These are phyloP conservation scores for Vidua chalybeata DNA, from an alignment of 2,113 vertebrate species.

Conservation along the genomic window DNA sequence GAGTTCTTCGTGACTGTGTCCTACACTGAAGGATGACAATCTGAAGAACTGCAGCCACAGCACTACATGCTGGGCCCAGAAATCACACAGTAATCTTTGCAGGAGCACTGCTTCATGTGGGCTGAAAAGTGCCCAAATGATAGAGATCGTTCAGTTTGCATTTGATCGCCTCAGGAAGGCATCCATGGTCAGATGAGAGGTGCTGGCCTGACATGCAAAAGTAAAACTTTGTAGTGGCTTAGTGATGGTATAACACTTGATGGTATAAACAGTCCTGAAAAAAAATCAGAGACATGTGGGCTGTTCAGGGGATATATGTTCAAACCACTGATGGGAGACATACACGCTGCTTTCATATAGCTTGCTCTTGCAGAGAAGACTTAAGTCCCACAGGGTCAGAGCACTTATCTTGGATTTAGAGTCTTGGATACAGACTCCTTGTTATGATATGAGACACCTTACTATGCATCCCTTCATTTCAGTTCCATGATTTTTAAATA, in stretches of 20 bases:
- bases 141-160: neutral
- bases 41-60: neutral
- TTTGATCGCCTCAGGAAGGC: neutral
- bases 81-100: neutral
- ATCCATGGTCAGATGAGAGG: neutral
- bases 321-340: neutral
- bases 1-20: neutral
- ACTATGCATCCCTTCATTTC: neutral
- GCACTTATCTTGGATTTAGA: neutral
- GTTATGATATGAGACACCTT: neutral
- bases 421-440: neutral
- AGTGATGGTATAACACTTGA: neutral
- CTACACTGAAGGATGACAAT: neutral
- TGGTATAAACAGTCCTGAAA: neutral
- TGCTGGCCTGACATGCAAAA: neutral
- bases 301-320: neutral
- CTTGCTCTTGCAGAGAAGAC: neutral
- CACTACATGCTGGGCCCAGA: neutral
- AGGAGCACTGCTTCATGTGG: neutral
- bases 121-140: neutral
- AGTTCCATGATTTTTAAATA: neutral
- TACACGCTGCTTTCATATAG: neutral
- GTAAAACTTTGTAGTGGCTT: neutral
- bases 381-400: neutral
- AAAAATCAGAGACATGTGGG: neutral